A percentile compares a stretch with the other conserved stretches of the same genome.
Evolutionary conservation across 2,888 invertebrate species (phyloP).

Genomic region (Pammene aurita): DNA sequence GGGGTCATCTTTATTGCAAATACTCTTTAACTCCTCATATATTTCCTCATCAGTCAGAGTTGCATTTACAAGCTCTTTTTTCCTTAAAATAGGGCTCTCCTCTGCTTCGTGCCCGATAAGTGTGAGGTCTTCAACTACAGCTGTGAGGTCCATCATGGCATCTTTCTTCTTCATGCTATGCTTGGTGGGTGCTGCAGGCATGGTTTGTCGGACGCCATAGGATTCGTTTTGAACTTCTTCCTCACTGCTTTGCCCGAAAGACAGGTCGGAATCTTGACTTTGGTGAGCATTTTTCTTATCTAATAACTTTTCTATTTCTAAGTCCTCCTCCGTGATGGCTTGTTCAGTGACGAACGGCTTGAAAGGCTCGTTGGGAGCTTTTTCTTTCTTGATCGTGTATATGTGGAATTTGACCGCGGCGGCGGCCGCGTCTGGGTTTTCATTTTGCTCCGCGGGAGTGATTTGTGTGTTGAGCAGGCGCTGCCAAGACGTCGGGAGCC

Average conservation of each 20-base stretch:
- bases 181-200: constrained; percentile 81
- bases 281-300: constrained; percentile 88
- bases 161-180: constrained; percentile 72
- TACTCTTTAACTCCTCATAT: constrained; percentile 88
- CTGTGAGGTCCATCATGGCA: constrained; percentile 64
- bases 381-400: constrained; percentile 93
- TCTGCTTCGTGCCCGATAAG: constrained; percentile 74
- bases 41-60: constrained; percentile 88
- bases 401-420: constrained; percentile 96
- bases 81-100: constrained; percentile 84
- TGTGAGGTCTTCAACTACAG: constrained; percentile 72
- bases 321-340: constrained; percentile 91
- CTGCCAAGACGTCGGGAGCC: constrained; percentile 93
- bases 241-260: constrained; percentile 80
- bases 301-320: constrained; percentile 90
- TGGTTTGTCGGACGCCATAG: constrained; percentile 76
- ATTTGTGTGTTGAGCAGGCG: constrained; percentile 91
- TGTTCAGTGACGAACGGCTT: constrained; percentile 93
- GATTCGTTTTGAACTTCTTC: constrained; percentile 77
- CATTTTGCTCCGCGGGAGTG: constrained; percentile 92
- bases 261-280: constrained; percentile 84
- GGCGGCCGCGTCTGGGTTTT: constrained; percentile 95
- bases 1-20: constrained; percentile 93
- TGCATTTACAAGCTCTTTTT: constrained; percentile 81
- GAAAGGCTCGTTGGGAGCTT: constrained; percentile 87